phyloP scores from a whole-genome alignment of 1,140 invertebrate species.

The Drosophila simulans region DNA sequence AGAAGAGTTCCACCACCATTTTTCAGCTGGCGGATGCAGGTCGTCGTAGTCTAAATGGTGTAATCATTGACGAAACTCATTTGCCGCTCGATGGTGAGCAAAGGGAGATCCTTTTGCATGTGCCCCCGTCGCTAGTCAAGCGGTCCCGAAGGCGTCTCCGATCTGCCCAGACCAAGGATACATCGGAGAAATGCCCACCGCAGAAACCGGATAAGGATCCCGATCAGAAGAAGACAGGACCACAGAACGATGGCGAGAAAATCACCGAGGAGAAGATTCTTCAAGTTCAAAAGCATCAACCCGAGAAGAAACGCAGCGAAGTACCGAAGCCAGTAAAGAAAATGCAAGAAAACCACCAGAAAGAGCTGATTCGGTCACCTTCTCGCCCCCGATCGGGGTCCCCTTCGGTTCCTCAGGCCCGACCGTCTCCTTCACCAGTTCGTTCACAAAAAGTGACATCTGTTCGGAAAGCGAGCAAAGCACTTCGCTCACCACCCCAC shows the following conservation, averaged over 20 bases:
- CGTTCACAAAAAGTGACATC: not conserved
- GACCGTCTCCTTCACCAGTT: not conserved
- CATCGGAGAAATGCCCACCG: not conserved
- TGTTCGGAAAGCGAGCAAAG: not conserved
- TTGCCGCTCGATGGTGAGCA: conserved; percentile 3
- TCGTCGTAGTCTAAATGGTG: conserved; percentile 26
- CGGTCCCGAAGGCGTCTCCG: not conserved
- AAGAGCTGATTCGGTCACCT: not conserved
- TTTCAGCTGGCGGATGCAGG: conserved; percentile 20
- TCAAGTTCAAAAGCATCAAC: not conserved
- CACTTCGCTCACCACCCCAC: not conserved
- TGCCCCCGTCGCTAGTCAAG: not conserved
- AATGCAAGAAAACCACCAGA: not conserved
- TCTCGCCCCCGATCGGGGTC: not conserved
- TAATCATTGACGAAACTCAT: conserved; percentile 43
- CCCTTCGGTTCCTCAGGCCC: not conserved
- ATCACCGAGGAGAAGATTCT: not conserved
- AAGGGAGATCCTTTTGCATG: conserved; percentile 5
- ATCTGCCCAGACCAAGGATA: not conserved
- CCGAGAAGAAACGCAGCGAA: not conserved
- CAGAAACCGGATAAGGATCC: not conserved
- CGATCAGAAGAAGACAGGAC: not conserved
- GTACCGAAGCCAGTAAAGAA: not conserved
- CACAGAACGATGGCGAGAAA: not conserved
- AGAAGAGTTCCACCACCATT: conserved; percentile 17